Evolutionary conservation across 2,888 invertebrate genomes (phyloP), one percentile per base, ranked within the genome.

Genomic region (Disparrhopalites patrizii): DNA sequence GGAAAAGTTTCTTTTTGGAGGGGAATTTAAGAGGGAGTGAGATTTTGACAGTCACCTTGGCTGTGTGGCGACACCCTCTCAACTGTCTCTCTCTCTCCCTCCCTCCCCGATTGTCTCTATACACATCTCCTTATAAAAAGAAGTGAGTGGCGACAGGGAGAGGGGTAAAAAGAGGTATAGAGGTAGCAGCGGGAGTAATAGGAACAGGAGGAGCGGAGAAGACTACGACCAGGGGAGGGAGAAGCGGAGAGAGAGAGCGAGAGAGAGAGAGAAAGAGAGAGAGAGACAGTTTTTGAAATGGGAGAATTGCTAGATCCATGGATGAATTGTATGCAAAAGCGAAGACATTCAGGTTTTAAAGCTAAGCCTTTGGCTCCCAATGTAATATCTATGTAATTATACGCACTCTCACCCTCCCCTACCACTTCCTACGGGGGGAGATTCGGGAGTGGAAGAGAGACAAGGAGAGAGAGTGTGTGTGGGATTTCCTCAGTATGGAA

Each of bases 301-400:
- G 55, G 27, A 47, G 61, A 55, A 55, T 55, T n/a, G n/a, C n/a
- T 52, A 47, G 55, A 65, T 58, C 58, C 40, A 55, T 63, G 58
- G 51, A 58, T 58, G 52, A 58, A 65, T 65, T 54, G 65, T 60
- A 55, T 54, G 61, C 54, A 43, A 65, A 61, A 56, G 56, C 61
- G 55, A 60, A 60, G 60, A 60, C 60, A 60, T 47, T 60, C 60
- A 47, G 60, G 60, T 60, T 60, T 60, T 60, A 47, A 60, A 60
- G 60, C 47, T 60, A 60, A 60, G 60, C 60, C 60, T 43, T 30
- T 18, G 60, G 57, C 36, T 23, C 15, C 36, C 36, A 10, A 36
- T 15, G 13, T 36, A 36, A 13, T 15, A 13, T 8, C 36, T 36
- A 36, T 36, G 36, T 36, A 36, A n/a, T 36, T 8, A 36, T 3